Evolutionary conservation across 2,113 vertebrate genomes (phyloP).

Genomic region (Pseudorectes ferrugineus): DNA sequence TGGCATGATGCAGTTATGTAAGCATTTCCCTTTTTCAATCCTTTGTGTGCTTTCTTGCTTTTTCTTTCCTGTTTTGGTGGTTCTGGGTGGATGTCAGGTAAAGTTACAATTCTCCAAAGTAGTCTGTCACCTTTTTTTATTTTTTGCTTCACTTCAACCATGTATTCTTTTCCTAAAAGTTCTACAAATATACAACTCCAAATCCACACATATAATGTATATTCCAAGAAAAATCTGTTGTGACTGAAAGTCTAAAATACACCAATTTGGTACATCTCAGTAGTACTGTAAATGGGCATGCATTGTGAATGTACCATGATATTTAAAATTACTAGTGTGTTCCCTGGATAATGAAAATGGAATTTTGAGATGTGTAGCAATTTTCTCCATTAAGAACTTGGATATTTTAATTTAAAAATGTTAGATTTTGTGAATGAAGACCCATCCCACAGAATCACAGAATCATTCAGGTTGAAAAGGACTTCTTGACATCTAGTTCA

Average conservation of each 20-base stretch:
- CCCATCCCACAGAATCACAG: not conserved
- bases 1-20: not conserved
- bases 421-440: not conserved
- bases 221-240: not conserved
- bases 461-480: not conserved
- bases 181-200: not conserved
- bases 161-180: not conserved
- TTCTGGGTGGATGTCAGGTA: not conserved
- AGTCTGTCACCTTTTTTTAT: not conserved
- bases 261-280: not conserved
- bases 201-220: not conserved
- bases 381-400: not conserved
- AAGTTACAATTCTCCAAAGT: not conserved
- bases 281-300: not conserved
- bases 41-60: not conserved
- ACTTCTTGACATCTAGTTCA: not conserved
- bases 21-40: not conserved
- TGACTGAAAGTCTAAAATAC: not conserved
- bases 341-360: not conserved
- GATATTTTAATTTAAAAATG: not conserved
- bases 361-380: not conserved
- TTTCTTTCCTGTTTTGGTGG: not conserved
- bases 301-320: not conserved
- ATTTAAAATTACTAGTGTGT: not conserved
- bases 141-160: not conserved